Evolutionary conservation across 2,113 vertebrate genomes (phyloP).

Genomic region (Coryphaenoides rupestris): DNA sequence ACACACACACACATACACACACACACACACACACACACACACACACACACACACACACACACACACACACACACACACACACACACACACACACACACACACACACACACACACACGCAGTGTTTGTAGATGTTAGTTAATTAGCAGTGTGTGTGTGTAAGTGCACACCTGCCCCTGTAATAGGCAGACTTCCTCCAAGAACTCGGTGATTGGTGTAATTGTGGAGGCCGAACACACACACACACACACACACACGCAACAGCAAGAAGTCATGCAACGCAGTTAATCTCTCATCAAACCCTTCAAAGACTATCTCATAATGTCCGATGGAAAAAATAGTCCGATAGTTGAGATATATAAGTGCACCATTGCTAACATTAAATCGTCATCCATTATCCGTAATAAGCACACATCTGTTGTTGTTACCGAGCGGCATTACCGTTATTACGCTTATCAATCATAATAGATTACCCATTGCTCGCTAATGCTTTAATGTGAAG

Average conservation of each 20-base stretch:
- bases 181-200: constrained; percentile 41
- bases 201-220: constrained; percentile 31
- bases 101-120: not conserved
- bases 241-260: constrained; percentile 18
- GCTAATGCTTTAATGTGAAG: too few species aligned
- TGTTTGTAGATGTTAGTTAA: constrained; percentile 24
- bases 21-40: not conserved
- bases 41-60: not conserved
- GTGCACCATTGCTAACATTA: constrained; percentile 32
- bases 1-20: not conserved
- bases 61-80: constrained; percentile 4
- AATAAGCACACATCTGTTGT: not conserved
- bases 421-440: too few species aligned
- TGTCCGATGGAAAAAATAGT: constrained; percentile 14
- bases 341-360: not conserved
- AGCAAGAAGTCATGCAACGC: constrained; percentile 38
- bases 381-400: constrained; percentile 37
- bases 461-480: too few species aligned
- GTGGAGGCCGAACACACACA: constrained; percentile 19
- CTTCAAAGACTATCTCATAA: constrained; percentile 35
- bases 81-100: not conserved
- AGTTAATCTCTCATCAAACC: constrained; percentile 46
- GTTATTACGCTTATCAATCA: too few species aligned
- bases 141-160: constrained; percentile 48
- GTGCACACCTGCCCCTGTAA: constrained; percentile 52